phyloP scores from a whole-genome alignment of 2,113 vertebrate genomes.

The Montifringilla adamsi region DNA sequence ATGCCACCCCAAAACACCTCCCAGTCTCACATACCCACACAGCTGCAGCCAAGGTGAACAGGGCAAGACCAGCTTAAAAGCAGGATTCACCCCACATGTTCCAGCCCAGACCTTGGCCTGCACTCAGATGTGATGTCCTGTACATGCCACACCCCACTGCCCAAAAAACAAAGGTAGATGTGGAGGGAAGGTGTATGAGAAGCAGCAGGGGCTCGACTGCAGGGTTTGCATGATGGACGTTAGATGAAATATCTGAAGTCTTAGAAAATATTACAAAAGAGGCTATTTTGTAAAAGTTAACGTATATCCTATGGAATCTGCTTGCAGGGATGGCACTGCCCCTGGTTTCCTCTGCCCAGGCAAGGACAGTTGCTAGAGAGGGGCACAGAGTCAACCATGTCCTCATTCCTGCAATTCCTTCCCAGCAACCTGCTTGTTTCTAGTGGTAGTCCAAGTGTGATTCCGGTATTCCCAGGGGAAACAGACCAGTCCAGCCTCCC shows the following conservation, averaged over 20 bases:
- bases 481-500: not conserved
- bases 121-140: fast-evolving
- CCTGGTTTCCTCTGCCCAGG: not conserved
- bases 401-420: not conserved
- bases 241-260: not conserved
- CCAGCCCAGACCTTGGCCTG: not conserved
- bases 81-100: fast-evolving
- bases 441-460: not conserved
- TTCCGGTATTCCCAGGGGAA: not conserved
- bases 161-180: not conserved
- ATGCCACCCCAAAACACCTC: not conserved
- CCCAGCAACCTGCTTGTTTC: not conserved
- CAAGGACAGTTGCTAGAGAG: not conserved
- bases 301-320: not conserved
- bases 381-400: not conserved
- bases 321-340: not conserved
- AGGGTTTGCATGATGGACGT: not conserved
- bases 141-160: not conserved
- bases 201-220: not conserved
- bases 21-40: fast-evolving
- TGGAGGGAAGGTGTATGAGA: not conserved
- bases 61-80: not conserved
- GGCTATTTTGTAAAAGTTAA: not conserved
- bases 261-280: not conserved
- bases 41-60: not conserved